Percentiles rank a stretch among this genome's conserved stretches.
phyloP scores from a whole-genome alignment of 2,888 invertebrate species.

The Mallateleia sp. region DNA sequence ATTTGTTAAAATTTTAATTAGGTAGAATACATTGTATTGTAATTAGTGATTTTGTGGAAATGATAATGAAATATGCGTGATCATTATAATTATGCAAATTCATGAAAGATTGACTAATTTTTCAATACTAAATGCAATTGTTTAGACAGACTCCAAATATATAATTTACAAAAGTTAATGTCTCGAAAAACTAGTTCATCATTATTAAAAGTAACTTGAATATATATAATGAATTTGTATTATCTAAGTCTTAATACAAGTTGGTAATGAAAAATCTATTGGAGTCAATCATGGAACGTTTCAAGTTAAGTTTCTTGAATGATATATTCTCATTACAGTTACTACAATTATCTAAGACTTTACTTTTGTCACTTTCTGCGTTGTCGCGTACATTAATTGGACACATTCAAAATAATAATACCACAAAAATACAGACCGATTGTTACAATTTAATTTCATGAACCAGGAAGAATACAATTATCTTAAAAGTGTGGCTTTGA shows the following conservation, averaged over 20 bases:
- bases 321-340: constrained; percentile 25
- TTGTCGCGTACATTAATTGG: neutral
- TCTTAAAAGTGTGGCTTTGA: constrained; percentile 4
- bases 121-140: neutral
- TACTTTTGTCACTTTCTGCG: constrained; percentile 13
- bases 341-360: constrained; percentile 5
- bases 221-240: neutral
- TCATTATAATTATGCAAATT: neutral
- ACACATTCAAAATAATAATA: neutral
- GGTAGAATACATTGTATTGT: neutral
- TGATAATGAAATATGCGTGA: constrained; percentile 14
- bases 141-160: neutral
- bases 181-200: neutral
- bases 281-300: neutral
- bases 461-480: constrained; percentile 77
- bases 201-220: neutral
- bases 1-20: neutral
- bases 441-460: constrained; percentile 40
- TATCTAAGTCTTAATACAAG: neutral
- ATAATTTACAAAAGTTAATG: too few species aligned
- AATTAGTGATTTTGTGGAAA: neutral
- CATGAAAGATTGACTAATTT: too few species aligned
- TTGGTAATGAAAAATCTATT: neutral
- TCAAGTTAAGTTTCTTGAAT: neutral
- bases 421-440: constrained; percentile 13